Conservation (phyloP, 2,797 vertebrate species). For the Neostethus bicornis region DNA sequence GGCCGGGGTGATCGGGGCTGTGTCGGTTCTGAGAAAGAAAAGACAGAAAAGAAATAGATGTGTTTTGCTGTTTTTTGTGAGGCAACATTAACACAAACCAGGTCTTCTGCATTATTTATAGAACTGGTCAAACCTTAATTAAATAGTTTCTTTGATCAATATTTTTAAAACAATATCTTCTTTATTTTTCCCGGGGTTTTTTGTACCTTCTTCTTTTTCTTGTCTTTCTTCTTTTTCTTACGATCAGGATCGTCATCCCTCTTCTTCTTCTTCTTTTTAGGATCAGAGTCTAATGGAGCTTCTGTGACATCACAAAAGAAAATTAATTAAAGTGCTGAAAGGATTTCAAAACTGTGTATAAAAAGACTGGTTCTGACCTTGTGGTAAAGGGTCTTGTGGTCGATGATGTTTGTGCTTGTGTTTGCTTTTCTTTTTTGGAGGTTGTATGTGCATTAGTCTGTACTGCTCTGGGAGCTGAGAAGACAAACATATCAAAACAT, state of each 20-base stretch:
- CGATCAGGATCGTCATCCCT: slow-evolving; percentile 95
- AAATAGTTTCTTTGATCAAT: too few relatives aligned
- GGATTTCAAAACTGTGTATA: neutral
- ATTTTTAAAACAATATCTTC: too few relatives aligned
- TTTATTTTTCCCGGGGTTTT: too few relatives aligned
- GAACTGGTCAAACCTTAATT: too few relatives aligned
- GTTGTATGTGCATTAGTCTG: slow-evolving; percentile 97
- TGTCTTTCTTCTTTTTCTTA: slow-evolving; percentile 98
- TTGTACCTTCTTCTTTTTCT: slow-evolving; percentile 96
- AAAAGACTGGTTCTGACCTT: slow-evolving; percentile 78
- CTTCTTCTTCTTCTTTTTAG: slow-evolving; percentile 99
- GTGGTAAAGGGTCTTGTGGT: slow-evolving; percentile 93
- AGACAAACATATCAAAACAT: slow-evolving; percentile 13
- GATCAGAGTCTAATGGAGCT: slow-evolving; percentile 95
- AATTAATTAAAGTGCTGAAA: slow-evolving; percentile 11
- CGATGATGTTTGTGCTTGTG: slow-evolving; percentile 96
- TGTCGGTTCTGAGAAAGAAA: slow-evolving; percentile 85
- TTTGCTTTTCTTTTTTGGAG: slow-evolving; percentile 96
- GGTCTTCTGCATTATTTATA: neutral
- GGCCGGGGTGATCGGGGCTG: slow-evolving; percentile 92
- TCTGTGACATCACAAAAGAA: slow-evolving; percentile 71
- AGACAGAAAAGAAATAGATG: neutral
- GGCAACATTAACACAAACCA: neutral
- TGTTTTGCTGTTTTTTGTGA: neutral
- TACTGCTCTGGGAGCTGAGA: slow-evolving; percentile 92